Conservation (phyloP, 2,113 vertebrate species). For the Sprattus sprattus region DNA sequence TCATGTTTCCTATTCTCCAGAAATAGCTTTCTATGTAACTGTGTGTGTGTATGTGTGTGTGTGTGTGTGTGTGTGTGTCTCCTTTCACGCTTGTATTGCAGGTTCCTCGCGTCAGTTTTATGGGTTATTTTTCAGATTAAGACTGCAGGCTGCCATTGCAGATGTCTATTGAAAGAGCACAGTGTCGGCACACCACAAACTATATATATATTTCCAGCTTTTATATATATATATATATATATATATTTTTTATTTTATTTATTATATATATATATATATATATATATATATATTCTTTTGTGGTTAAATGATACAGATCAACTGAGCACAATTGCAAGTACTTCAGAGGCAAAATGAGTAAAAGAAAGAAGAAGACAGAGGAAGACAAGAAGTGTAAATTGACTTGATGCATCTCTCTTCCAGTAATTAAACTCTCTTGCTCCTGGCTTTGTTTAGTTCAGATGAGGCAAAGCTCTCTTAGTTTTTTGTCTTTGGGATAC, state of each 20-base stretch:
- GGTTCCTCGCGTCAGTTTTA: neutral
- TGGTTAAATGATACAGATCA: neutral
- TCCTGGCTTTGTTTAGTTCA: conserved; percentile 32
- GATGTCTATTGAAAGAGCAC: conserved; percentile 4
- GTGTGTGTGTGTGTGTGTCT: too few relatives aligned
- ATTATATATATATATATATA: neutral
- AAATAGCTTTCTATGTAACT: too few relatives aligned
- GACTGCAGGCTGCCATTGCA: conserved; percentile 1
- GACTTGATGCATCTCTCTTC: conserved; percentile 40
- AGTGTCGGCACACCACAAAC: neutral
- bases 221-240: neutral
- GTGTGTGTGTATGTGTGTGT: too few relatives aligned
- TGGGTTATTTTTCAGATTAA: neutral
- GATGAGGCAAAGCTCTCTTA: conserved; percentile 26
- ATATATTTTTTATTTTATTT: too few relatives aligned
- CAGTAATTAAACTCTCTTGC: conserved; percentile 43
- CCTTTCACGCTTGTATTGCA: neutral
- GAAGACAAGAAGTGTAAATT: conserved; percentile 15
- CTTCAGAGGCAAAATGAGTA: conserved; percentile 18
- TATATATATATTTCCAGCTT: too few relatives aligned
- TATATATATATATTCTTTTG: neutral
- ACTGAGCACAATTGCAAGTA: conserved; percentile 13
- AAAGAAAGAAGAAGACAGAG: neutral
- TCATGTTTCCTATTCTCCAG: neutral
- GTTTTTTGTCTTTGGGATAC: conserved; percentile 34